Percentiles rank a stretch among this genome's conserved stretches.
These are phyloP conservation scores for Ectemnius continuus DNA, from an alignment of 2,888 invertebrate species.

Conservation along the genomic window DNA sequence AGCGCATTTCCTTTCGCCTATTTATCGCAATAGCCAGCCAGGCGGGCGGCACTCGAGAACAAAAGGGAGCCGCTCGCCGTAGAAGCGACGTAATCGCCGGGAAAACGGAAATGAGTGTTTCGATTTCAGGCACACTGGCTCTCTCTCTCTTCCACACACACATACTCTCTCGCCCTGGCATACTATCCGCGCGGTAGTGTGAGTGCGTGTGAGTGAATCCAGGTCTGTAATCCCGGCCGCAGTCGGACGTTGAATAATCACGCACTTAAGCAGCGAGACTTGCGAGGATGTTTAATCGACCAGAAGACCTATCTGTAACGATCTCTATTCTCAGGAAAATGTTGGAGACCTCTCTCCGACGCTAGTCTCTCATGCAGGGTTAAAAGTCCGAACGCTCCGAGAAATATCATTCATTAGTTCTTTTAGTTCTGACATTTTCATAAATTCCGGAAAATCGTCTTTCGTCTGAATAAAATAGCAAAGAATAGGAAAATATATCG, in stretches of 20 bases:
- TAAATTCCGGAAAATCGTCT: too few species aligned
- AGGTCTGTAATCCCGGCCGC: slow-evolving; percentile 28
- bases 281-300: slow-evolving; percentile 42
- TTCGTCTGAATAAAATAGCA: too few species aligned
- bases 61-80: not conserved
- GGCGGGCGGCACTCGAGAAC: too few species aligned
- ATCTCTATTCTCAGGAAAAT: not conserved
- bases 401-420: too few species aligned
- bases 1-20: too few species aligned
- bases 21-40: too few species aligned
- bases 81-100: slow-evolving; percentile 7
- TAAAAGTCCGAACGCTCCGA: too few species aligned
- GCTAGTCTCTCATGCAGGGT: too few species aligned
- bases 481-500: too few species aligned
- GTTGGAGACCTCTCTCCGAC: too few species aligned
- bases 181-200: slow-evolving; percentile 14
- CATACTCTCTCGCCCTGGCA: not conserved
- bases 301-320: slow-evolving; percentile 31
- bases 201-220: too few species aligned
- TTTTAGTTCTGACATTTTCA: too few species aligned
- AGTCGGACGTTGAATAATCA: slow-evolving; percentile 38
- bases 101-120: slow-evolving; percentile 4
- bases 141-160: not conserved
- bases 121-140: slow-evolving; percentile 4
- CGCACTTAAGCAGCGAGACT: slow-evolving; percentile 39